These are phyloP conservation scores for Poecilia velifera DNA, from an alignment of 2,797 vertebrate species.

Conservation along the genomic window DNA sequence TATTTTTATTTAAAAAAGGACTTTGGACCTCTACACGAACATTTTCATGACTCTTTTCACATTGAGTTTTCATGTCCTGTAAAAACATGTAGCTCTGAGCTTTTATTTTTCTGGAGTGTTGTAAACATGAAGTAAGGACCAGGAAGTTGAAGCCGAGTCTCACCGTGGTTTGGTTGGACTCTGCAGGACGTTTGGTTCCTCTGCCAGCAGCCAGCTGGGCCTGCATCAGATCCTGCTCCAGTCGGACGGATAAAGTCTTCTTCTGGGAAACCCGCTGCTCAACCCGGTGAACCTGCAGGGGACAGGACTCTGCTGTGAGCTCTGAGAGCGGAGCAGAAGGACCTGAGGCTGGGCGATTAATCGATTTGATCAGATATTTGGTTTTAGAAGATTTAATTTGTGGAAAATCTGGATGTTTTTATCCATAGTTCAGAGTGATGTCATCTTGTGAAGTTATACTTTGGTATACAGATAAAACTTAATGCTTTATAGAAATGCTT, in stretches of 20 bases:
- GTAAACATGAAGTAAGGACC: not conserved
- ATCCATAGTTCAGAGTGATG: too few relatives aligned
- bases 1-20: not conserved
- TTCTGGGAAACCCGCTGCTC: slow-evolving; percentile 90
- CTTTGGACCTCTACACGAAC: not conserved
- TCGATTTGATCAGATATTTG: too few relatives aligned
- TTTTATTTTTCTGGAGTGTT: not conserved
- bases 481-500: too few relatives aligned
- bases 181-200: slow-evolving; percentile 83
- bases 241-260: slow-evolving; percentile 82
- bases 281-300: slow-evolving; percentile 87
- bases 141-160: slow-evolving; percentile 56
- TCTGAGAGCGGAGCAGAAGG: not conserved
- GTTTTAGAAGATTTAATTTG: too few relatives aligned
- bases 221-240: slow-evolving; percentile 88
- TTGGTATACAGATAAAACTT: too few relatives aligned
- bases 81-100: not conserved
- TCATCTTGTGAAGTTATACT: too few relatives aligned
- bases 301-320: not conserved
- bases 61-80: not conserved
- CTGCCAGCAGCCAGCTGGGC: slow-evolving; percentile 84
- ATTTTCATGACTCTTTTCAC: too few relatives aligned
- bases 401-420: too few relatives aligned
- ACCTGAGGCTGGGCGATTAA: too few relatives aligned
- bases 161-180: slow-evolving; percentile 79